Evolutionary conservation across 2,113 vertebrate species (phyloP).

Genomic region (Anolis carolinensis): DNA sequence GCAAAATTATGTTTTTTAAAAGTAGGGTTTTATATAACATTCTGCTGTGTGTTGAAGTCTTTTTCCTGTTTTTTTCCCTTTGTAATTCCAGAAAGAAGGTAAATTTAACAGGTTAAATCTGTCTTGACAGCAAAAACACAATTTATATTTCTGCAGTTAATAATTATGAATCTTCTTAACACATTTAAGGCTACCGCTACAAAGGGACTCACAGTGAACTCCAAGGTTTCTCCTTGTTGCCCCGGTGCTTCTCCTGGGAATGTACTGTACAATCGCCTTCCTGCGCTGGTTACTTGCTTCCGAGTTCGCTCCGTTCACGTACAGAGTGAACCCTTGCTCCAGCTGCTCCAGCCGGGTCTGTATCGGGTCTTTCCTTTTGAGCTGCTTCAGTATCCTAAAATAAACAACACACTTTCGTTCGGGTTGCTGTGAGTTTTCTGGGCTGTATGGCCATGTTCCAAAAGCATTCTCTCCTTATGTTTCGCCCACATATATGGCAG

Average conservation of each 20-base stretch:
- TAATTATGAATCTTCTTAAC: neutral
- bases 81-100: too few relatives aligned
- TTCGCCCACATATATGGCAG: too few relatives aligned
- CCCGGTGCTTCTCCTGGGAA: constrained; percentile 63
- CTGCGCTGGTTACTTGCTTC: constrained; percentile 70
- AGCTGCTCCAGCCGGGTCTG: constrained; percentile 85
- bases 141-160: too few relatives aligned
- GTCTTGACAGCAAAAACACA: too few relatives aligned
- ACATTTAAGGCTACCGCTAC: too few relatives aligned
- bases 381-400: constrained; percentile 81
- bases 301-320: constrained; percentile 94
- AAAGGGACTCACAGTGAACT: constrained; percentile 78
- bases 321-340: constrained; percentile 93
- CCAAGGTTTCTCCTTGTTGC: constrained; percentile 64
- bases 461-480: too few relatives aligned
- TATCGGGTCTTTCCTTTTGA: constrained; percentile 80
- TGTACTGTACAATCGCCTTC: constrained; percentile 51
- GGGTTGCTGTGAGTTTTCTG: too few relatives aligned
- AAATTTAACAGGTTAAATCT: too few relatives aligned
- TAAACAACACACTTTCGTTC: constrained; percentile 14
- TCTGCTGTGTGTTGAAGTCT: too few relatives aligned
- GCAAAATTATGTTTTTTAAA: neutral
- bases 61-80: too few relatives aligned
- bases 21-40: too few relatives aligned
- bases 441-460: too few relatives aligned